Evolutionary conservation across 2,888 invertebrate species (phyloP).

Genomic region (Beris chalybata): DNA sequence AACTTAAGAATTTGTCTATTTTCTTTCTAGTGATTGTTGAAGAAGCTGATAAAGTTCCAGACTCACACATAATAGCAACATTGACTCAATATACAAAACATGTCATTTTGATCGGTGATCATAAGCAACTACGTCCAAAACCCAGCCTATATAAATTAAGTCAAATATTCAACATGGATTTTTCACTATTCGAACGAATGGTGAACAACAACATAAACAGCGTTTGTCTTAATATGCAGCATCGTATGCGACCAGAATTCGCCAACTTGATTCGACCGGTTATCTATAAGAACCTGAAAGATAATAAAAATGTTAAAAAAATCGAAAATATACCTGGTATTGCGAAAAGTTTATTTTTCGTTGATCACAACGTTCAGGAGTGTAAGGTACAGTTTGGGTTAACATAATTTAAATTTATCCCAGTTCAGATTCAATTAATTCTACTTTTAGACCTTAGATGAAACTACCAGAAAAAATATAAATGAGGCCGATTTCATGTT

Average conservation of each 20-base stretch:
- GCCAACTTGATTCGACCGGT: constrained; percentile 61
- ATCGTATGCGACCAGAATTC: constrained; percentile 69
- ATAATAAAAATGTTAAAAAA: constrained; percentile 61
- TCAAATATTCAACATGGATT: constrained; percentile 66
- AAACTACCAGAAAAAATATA: constrained; percentile 63
- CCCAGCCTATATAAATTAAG: constrained; percentile 70
- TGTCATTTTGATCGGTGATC: constrained; percentile 84
- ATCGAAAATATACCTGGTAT: constrained; percentile 66
- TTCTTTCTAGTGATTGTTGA: constrained; percentile 71
- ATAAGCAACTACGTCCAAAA: constrained; percentile 76
- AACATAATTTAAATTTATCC: too few relatives aligned
- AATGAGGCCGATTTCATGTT: constrained; percentile 68
- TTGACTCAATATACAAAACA: constrained; percentile 75
- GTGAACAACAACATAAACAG: constrained; percentile 67
- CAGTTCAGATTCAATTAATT: too few relatives aligned
- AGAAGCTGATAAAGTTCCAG: constrained; percentile 87
- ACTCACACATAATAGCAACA: constrained; percentile 80
- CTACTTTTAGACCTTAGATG: constrained; percentile 55
- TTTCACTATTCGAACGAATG: constrained; percentile 83
- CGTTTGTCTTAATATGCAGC: constrained; percentile 66
- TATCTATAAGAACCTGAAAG: constrained; percentile 67
- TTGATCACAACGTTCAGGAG: constrained; percentile 63
- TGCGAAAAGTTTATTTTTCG: constrained; percentile 67
- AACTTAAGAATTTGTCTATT: not conserved
- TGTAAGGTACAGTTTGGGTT: constrained; percentile 51